Evolutionary conservation across 1,140 invertebrate species (phyloP).

Genomic region (Drosophila melanogaster): Release_6_plus_ISO1_MT NT_033779.5:20908001-20908500

Average conservation of each 20-base stretch:
- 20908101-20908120: slow-evolving; percentile 68
- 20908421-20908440: slow-evolving; percentile 50
- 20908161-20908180: slow-evolving; percentile 67
- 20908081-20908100: slow-evolving; percentile 71
- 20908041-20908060: slow-evolving; percentile 43
- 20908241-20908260: slow-evolving; percentile 39
- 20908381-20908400: slow-evolving; percentile 76
- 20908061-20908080: slow-evolving; percentile 6
- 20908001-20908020: neutral
- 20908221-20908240: neutral
- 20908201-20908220: neutral
- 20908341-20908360: slow-evolving; percentile 21
- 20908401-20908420: slow-evolving; percentile 71
- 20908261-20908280: slow-evolving; percentile 38
- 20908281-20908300: slow-evolving; percentile 75
- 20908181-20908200: slow-evolving; percentile 55
- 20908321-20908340: slow-evolving; percentile 47
- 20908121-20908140: slow-evolving; percentile 46
- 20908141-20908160: slow-evolving; percentile 34
- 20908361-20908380: slow-evolving; percentile 67
- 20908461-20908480: slow-evolving; percentile 55
- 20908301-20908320: slow-evolving; percentile 74
- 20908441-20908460: slow-evolving; percentile 69
- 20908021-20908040: slow-evolving; percentile 59
- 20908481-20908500: slow-evolving; percentile 57